These are phyloP conservation scores for Drosophila dunni DNA, from an alignment of 1,140 invertebrate genomes.

Conservation along the genomic window DNA sequence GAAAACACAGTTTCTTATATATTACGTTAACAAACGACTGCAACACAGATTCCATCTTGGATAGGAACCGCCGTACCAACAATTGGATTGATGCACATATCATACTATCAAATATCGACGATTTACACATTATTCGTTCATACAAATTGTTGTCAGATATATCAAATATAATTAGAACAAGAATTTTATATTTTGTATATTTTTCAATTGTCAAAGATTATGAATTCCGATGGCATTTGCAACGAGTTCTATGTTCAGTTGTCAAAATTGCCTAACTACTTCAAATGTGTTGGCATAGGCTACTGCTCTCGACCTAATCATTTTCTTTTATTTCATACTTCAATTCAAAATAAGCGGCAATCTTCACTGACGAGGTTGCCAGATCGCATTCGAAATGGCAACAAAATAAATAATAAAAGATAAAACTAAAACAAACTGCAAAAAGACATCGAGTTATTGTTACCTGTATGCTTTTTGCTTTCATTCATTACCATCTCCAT, in stretches of 20 bases:
- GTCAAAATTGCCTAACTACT: background rate
- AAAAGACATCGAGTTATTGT: conserved; percentile 28
- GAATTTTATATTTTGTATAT: conserved; percentile 42
- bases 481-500: conserved; percentile 48
- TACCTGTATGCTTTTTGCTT: conserved; percentile 45
- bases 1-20: conserved; percentile 30
- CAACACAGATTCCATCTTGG: conserved; percentile 53
- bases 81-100: conserved; percentile 38
- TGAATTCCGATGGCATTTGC: conserved; percentile 51
- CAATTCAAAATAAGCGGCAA: conserved; percentile 1
- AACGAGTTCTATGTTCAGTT: conserved; percentile 11
- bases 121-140: conserved; percentile 35
- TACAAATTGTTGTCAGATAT: conserved; percentile 32
- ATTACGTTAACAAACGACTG: conserved; percentile 60
- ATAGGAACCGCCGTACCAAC: conserved; percentile 46
- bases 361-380: conserved; percentile 31
- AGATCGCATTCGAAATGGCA: conserved; percentile 22
- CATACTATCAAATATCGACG: conserved; percentile 30
- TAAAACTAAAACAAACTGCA: conserved; percentile 13
- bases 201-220: conserved; percentile 42
- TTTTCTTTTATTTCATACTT: background rate
- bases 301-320: background rate
- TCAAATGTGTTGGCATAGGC: background rate
- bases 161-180: conserved; percentile 51
- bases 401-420: conserved; percentile 7